Percentiles rank a stretch among this genome's conserved stretches.
Conservation (phyloP, 2,797 vertebrate genomes). For the Enteromius fasciolatus region DNA sequence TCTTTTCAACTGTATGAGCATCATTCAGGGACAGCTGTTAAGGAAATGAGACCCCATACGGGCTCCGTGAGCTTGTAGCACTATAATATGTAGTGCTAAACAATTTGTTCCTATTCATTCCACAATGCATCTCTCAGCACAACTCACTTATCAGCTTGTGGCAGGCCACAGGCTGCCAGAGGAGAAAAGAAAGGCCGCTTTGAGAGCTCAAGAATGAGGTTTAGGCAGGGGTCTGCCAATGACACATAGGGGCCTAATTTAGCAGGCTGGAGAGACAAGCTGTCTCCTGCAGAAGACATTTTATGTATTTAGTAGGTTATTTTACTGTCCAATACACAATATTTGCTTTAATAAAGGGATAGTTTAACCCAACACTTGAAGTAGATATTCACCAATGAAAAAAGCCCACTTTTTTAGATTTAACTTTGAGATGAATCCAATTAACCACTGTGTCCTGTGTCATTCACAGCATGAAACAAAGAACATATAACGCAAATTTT, state of each 20-base stretch:
- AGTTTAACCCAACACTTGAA: neutral
- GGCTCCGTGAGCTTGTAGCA: slow-evolving; percentile 18
- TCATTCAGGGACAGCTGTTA: slow-evolving; percentile 4
- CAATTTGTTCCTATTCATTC: slow-evolving; percentile 60
- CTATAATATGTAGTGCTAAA: slow-evolving; percentile 40
- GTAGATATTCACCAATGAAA: neutral
- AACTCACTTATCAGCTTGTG: slow-evolving; percentile 54
- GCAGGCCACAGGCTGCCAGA: slow-evolving; percentile 48
- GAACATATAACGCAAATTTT: neutral
- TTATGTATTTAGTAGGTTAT: slow-evolving; percentile 7
- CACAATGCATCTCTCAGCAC: slow-evolving; percentile 55
- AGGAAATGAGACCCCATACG: slow-evolving; percentile 16
- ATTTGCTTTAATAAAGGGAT: neutral
- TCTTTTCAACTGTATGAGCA: neutral
- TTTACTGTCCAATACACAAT: slow-evolving; percentile 29
- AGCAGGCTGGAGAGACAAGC: slow-evolving; percentile 52
- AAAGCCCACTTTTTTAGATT: neutral
- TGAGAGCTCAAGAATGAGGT: slow-evolving; percentile 52
- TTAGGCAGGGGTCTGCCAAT: slow-evolving; percentile 44
- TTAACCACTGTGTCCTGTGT: neutral
- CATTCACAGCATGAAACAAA: no score
- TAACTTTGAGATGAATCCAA: neutral
- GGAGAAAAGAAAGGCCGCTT: slow-evolving; percentile 52
- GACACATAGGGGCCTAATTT: slow-evolving; percentile 47
- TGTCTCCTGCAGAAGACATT: slow-evolving; percentile 46